A percentile compares a stretch with the other conserved stretches of the same genome.
These are phyloP conservation scores for Rhopalosiphum padi DNA, from an alignment of 1,140 invertebrate genomes.

Conservation along the genomic window DNA sequence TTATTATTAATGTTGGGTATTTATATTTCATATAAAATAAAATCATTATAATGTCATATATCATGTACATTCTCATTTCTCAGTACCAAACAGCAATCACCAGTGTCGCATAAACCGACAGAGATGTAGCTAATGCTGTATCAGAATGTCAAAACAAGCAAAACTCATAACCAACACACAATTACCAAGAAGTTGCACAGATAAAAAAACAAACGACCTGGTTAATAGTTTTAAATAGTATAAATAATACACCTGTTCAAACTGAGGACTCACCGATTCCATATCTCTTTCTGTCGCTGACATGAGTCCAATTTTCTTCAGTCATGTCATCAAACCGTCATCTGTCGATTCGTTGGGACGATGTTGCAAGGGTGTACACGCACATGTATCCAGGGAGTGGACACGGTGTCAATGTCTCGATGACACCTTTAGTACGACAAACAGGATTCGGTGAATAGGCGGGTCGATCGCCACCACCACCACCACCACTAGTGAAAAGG, in stretches of 20 bases:
- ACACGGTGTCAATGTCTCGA: not conserved
- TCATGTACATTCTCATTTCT: not conserved
- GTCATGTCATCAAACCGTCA: conserved; percentile 56
- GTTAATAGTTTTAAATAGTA: not conserved
- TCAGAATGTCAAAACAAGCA: not conserved
- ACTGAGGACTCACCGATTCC: conserved; percentile 57
- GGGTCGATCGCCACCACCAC: too few relatives aligned
- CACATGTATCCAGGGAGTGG: not conserved
- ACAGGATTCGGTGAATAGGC: not conserved
- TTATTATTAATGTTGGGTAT: not conserved
- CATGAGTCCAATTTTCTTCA: conserved; percentile 56
- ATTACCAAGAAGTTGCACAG: not conserved
- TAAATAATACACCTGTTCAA: not conserved
- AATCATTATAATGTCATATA: not conserved
- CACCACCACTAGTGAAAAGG: too few relatives aligned
- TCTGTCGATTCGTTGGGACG: not conserved
- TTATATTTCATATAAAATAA: not conserved
- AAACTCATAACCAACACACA: not conserved
- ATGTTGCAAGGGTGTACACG: not conserved
- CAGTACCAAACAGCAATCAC: too few relatives aligned
- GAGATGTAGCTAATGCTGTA: not conserved
- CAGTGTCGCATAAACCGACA: not conserved
- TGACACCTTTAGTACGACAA: not conserved
- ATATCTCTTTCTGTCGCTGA: conserved; percentile 57
- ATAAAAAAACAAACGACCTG: not conserved